phyloP scores from a whole-genome alignment of 2,797 vertebrate genomes.

The Rhinogobio ventralis region DNA sequence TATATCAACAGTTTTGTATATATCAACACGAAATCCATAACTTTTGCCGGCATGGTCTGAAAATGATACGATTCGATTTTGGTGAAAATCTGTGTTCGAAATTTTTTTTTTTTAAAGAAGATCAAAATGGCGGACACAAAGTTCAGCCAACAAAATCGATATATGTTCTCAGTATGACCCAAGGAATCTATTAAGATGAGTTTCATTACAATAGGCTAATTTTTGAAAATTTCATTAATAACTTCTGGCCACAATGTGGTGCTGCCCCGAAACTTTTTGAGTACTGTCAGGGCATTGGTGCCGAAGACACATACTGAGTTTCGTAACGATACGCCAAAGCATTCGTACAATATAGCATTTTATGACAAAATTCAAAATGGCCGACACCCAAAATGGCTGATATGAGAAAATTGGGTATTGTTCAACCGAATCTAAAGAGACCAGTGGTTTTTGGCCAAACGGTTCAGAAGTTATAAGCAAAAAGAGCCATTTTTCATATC shows the following conservation, averaged over 20 bases:
- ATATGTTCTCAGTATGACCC: background rate
- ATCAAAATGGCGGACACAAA: background rate
- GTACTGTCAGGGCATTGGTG: no score
- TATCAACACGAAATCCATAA: background rate
- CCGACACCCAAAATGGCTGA: no score
- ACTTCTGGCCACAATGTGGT: background rate
- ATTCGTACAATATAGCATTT: no score
- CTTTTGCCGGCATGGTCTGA: background rate
- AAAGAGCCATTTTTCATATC: no score
- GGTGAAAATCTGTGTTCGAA: background rate
- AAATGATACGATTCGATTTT: background rate
- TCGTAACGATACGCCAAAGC: no score
- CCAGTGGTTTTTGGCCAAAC: no score
- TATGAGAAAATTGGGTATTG: no score
- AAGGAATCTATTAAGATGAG: background rate
- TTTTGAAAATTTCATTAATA: background rate
- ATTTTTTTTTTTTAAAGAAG: background rate
- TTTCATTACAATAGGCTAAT: background rate
- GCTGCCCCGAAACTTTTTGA: no score
- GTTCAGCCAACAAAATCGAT: background rate
- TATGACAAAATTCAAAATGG: no score
- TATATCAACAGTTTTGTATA: background rate
- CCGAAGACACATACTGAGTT: no score
- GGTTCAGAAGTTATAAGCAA: no score
- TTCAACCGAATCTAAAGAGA: no score